Conservation (phyloP, 1,140 invertebrate species). For the Agrypnia vestita region DNA sequence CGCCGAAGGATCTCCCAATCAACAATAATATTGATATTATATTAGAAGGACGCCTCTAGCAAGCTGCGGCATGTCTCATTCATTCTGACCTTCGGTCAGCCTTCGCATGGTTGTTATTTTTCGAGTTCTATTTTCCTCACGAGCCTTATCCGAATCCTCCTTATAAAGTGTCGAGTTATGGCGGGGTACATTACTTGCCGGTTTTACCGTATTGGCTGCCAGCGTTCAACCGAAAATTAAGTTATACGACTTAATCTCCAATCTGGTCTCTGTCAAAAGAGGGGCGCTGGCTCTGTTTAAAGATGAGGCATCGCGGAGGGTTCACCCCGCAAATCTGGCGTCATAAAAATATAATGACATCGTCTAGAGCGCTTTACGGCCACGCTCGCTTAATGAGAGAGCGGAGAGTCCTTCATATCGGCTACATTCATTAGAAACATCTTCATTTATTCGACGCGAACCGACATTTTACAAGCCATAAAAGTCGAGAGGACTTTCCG, state of each 20-base stretch:
- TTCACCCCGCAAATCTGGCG: background rate
- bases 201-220: background rate
- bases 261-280: background rate
- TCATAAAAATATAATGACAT: slow-evolving; percentile 29
- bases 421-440: slow-evolving; percentile 15
- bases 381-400: slow-evolving; percentile 13
- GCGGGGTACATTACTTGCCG: too few species aligned
- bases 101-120: too few species aligned
- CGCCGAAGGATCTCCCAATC: too few species aligned
- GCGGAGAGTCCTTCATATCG: background rate
- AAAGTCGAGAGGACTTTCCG: background rate
- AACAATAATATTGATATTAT: too few species aligned
- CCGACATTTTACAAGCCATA: slow-evolving; percentile 7
- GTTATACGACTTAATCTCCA: background rate
- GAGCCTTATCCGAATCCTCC: too few species aligned
- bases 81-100: too few species aligned
- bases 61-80: too few species aligned
- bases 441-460: background rate
- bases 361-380: slow-evolving; percentile 1
- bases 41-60: too few species aligned
- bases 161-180: too few species aligned
- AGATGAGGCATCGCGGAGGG: background rate
- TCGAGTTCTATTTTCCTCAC: too few species aligned
- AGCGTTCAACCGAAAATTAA: background rate
- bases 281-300: background rate